Evolutionary conservation across 2,113 vertebrate genomes (phyloP), one percentile per base, ranked within the genome.

Genomic region (Colossoma macropomum): DNA sequence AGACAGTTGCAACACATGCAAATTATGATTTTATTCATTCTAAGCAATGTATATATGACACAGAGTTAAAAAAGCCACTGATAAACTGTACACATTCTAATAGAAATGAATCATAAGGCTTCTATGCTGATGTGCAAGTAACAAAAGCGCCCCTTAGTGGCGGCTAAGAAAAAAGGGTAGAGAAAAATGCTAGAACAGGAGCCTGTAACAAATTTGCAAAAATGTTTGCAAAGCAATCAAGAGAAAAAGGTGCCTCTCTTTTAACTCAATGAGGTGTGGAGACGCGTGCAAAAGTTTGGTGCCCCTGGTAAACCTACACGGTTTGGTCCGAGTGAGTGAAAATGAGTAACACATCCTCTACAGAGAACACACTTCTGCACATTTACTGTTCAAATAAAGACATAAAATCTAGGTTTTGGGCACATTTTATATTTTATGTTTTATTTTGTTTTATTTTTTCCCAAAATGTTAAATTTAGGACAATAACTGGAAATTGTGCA

Each of bases 101-200:
- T 17, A 41, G 7, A 68, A 21, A 70, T 4, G 70, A 69, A 50
- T 69, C 45, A 70, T 62, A 62, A 62, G 12, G n/a, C 17, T 69
- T 13, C 17, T 52, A 15, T 81, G 38, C 27, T n/a, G 60, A 21
- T 7, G 27, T 60, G 25, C 25, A 41, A 68, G 81, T 45, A 84
- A 66, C 82, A 79, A 75, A 87, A 79, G 86, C 86, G 52, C 85
- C 73, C 82, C 78, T 82, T 86, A 65, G 78, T 84, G 85, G 74
- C 60, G 74, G 27, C 25, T 32, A 23, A 30, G 17, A 54, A 23
- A 75, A 62, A 54, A 17, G 15, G 13, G 38, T 32, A 41, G 21
- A 3, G 16, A 6, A 79, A 48, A 1, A 27, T 1, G 3, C 70
- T 77, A 62, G 54, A 21, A 10, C 28, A 10, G 15, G 59, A 34